Conservation (phyloP, 2,797 vertebrate species). For the Xenops minutus region DNA sequence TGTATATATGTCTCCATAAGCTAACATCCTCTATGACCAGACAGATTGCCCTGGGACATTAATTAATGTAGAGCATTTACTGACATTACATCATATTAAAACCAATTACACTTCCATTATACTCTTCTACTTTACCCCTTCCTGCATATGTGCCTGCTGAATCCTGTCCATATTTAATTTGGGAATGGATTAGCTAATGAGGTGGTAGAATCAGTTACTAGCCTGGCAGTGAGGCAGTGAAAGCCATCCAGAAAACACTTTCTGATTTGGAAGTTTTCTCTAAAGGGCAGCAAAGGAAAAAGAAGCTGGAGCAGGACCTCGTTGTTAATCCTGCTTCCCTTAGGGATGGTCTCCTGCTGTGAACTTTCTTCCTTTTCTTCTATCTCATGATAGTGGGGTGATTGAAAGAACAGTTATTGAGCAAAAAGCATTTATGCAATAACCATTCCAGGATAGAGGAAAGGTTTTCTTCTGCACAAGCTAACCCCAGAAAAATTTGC, state of each 20-base stretch:
- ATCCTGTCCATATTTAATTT: slow-evolving; percentile 32
- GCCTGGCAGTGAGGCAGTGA: not conserved
- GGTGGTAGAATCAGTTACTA: slow-evolving; percentile 27
- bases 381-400: not conserved
- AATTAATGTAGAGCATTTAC: slow-evolving; percentile 13
- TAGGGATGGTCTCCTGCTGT: not conserved
- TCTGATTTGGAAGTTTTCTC: not conserved
- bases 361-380: not conserved
- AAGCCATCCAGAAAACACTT: not conserved
- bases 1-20: not conserved
- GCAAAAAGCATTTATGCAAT: not conserved
- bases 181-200: slow-evolving; percentile 35
- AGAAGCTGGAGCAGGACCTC: not conserved
- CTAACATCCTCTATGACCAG: not conserved
- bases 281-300: not conserved
- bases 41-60: not conserved
- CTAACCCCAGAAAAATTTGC: not conserved
- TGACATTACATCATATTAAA: slow-evolving; percentile 8
- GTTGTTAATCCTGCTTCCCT: not conserved
- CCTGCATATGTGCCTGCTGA: not conserved
- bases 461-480: not conserved
- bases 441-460: not conserved
- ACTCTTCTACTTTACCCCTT: not conserved
- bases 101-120: slow-evolving; percentile 14
- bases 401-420: not conserved